These are phyloP conservation scores for Zaprionus lachaisei DNA, from an alignment of 1,140 invertebrate genomes.

Conservation along the genomic window DNA sequence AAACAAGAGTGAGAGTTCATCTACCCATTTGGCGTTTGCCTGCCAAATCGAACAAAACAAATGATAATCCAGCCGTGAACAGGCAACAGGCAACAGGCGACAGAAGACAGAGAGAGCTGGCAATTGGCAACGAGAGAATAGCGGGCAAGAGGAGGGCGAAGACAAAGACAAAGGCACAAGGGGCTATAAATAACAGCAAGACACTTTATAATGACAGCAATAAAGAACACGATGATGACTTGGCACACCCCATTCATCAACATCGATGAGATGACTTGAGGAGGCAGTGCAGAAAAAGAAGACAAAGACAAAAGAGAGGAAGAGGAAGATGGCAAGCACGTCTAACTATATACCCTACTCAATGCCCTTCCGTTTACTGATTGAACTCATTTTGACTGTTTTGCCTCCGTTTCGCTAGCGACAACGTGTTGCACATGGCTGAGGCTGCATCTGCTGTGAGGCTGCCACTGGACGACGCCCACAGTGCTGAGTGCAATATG, in stretches of 20 bases:
- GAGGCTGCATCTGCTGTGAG: background rate
- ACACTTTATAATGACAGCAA: conserved; percentile 79
- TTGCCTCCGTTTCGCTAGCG: conserved; percentile 56
- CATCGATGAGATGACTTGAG: conserved; percentile 59
- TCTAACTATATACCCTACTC: background rate
- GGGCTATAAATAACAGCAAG: conserved; percentile 73
- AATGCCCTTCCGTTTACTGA: conserved; percentile 44
- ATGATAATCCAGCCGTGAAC: conserved; percentile 4
- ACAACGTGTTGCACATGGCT: conserved; percentile 78
- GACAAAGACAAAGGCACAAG: conserved; percentile 32
- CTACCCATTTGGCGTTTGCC: conserved; percentile 40
- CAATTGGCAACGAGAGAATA: conserved; percentile 36
- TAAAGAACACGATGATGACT: conserved; percentile 74
- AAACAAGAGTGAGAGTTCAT: conserved; percentile 56
- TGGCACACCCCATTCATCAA: conserved; percentile 79
- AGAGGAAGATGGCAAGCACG: background rate
- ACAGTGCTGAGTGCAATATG: conserved; percentile 76
- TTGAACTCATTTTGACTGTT: conserved; percentile 60
- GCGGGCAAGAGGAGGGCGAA: conserved; percentile 5
- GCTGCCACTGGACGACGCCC: conserved; percentile 34
- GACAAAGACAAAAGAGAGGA: background rate
- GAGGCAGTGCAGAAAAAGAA: background rate
- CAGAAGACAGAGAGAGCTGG: conserved; percentile 19
- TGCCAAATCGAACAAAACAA: conserved; percentile 16
- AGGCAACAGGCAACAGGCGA: background rate